These are phyloP conservation scores for Ceratoteleas bidentatus DNA, from an alignment of 1,140 invertebrate genomes.

Conservation along the genomic window DNA sequence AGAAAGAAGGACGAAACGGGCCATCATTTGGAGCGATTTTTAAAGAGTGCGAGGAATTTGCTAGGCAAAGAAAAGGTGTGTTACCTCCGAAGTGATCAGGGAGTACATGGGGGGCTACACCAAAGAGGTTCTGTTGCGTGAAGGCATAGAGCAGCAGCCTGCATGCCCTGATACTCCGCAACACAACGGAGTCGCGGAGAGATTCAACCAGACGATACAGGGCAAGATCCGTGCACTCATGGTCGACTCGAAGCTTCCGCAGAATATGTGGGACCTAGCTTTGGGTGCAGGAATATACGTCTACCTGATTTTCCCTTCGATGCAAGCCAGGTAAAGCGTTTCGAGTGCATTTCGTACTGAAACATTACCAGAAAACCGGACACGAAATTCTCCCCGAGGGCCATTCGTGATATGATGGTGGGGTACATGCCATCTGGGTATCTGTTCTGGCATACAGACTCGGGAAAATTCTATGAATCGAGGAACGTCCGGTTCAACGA, in stretches of 20 bases:
- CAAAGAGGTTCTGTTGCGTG: not conserved
- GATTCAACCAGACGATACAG: constrained; percentile 1
- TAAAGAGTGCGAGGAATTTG: not conserved
- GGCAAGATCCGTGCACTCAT: not conserved
- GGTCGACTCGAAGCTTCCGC: not conserved
- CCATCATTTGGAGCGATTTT: not conserved
- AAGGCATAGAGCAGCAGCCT: constrained; percentile 1
- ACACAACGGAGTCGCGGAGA: constrained; percentile 1
- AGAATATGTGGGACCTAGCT: constrained; percentile 4
- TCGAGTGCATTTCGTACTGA: not conserved
- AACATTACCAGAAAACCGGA: not conserved
- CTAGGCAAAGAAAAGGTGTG: constrained; percentile 3
- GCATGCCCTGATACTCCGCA: not conserved
- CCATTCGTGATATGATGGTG: not conserved
- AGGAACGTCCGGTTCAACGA: constrained; percentile 2
- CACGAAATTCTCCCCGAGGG: constrained; percentile 1
- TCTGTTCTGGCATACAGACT: not conserved
- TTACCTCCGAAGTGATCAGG: constrained; percentile 3
- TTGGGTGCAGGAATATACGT: not conserved
- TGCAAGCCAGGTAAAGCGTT: not conserved
- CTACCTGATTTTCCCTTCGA: not conserved
- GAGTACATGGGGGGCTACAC: constrained; percentile 4
- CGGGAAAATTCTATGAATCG: constrained; percentile 3
- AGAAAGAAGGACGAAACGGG: constrained; percentile 3
- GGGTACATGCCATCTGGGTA: constrained; percentile 1